Evolutionary conservation across 2,888 invertebrate genomes (phyloP).

Genomic region (Oxycera nigricornis): DNA sequence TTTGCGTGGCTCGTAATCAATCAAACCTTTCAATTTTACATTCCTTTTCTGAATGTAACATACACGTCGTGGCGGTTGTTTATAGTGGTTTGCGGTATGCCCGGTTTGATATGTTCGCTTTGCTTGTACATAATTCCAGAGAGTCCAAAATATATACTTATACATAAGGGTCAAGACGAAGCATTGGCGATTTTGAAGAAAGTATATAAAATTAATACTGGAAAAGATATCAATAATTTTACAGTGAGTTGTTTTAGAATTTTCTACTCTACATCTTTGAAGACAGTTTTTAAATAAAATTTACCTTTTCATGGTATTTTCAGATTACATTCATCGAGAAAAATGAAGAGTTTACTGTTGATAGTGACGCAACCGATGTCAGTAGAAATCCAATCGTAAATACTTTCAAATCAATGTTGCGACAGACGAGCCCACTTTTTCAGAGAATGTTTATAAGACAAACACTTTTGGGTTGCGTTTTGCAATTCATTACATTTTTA

Average conservation of each 20-base stretch:
- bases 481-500: constrained; percentile 57
- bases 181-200: constrained; percentile 53
- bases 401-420: constrained; percentile 55
- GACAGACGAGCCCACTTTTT: constrained; percentile 58
- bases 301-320: neutral
- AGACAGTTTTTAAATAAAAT: neutral
- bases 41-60: constrained; percentile 52
- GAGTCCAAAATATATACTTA: constrained; percentile 57
- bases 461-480: constrained; percentile 54
- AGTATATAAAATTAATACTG: constrained; percentile 54
- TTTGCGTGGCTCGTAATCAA: constrained; percentile 58
- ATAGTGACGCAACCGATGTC: neutral
- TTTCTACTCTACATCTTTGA: neutral
- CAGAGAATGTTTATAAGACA: constrained; percentile 53
- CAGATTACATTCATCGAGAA: constrained; percentile 36
- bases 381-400: constrained; percentile 17
- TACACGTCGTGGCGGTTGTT: constrained; percentile 59
- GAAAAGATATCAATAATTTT: constrained; percentile 50
- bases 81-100: constrained; percentile 56
- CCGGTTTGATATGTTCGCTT: constrained; percentile 54
- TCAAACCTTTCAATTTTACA: constrained; percentile 54
- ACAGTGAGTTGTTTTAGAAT: constrained; percentile 48
- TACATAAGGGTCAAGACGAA: constrained; percentile 53
- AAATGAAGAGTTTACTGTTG: constrained; percentile 7
- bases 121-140: constrained; percentile 56